Percentiles rank a stretch among this genome's conserved stretches.
These are phyloP conservation scores for Steatornis caripensis DNA, from an alignment of 2,113 vertebrate genomes.

Conservation along the genomic window DNA sequence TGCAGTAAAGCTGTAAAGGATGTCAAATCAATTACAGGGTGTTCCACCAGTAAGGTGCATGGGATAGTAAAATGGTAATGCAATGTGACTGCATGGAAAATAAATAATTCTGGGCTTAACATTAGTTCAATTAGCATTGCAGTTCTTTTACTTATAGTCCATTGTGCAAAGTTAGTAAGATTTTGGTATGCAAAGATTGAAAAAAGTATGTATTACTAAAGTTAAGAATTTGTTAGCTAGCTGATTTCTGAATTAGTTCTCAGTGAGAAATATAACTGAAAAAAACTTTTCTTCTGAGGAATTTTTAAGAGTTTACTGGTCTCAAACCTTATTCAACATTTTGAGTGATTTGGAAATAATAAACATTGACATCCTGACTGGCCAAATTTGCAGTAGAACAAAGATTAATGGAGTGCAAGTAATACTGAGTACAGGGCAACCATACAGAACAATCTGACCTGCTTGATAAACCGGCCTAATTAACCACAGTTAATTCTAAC, in stretches of 20 bases:
- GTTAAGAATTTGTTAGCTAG: background rate
- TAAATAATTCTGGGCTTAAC: background rate
- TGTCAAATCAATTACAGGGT: background rate
- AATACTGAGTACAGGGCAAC: background rate
- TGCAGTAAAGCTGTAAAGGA: background rate
- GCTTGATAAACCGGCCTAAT: background rate
- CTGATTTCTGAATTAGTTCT: background rate
- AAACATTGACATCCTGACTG: background rate
- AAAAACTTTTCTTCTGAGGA: background rate
- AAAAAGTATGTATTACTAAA: background rate
- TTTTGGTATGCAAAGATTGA: background rate
- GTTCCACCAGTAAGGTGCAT: background rate
- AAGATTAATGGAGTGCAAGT: background rate
- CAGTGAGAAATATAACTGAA: background rate
- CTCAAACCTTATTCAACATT: background rate
- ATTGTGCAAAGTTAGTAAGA: background rate
- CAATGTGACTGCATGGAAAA: background rate
- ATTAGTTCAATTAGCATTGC: no score
- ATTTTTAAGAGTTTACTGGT: background rate
- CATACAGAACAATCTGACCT: background rate
- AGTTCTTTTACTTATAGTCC: background rate
- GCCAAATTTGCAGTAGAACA: background rate
- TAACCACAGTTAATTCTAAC: background rate
- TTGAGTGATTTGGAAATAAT: background rate
- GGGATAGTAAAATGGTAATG: background rate